Conservation (phyloP, 2,113 vertebrate species). For the Neopipo cinnamomea region DNA sequence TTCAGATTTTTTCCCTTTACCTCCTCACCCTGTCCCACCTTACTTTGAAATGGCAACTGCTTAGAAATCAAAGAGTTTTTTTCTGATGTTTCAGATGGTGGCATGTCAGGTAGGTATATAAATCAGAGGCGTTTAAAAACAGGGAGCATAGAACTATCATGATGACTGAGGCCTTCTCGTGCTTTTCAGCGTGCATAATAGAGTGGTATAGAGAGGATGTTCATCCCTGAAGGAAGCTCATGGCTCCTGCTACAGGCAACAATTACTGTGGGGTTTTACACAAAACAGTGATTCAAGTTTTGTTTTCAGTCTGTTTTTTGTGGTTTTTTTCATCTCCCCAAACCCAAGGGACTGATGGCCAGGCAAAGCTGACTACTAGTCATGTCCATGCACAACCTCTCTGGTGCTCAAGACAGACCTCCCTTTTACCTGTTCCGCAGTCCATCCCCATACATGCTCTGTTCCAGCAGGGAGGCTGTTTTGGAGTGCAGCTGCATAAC, state of each 20-base stretch:
- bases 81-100: not conserved
- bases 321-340: not conserved
- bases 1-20: not conserved
- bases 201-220: not conserved
- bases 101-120: not conserved
- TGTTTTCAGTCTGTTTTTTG: not conserved
- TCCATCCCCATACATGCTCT: fast-evolving
- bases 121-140: not conserved
- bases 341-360: not conserved
- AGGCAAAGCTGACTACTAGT: not conserved
- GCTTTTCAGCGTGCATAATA: not conserved
- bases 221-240: not conserved
- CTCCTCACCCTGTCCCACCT: not conserved
- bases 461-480: not conserved
- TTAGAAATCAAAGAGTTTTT: slow-evolving; percentile 24
- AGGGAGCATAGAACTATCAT: not conserved
- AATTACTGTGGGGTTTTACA: not conserved
- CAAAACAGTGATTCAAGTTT: not conserved
- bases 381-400: fast-evolving
- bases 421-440: not conserved
- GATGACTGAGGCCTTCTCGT: not conserved
- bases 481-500: slow-evolving; percentile 1
- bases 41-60: not conserved
- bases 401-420: not conserved
- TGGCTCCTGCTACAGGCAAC: not conserved